These are phyloP conservation scores for Autographa gamma DNA, from an alignment of 2,888 invertebrate species.

Conservation along the genomic window DNA sequence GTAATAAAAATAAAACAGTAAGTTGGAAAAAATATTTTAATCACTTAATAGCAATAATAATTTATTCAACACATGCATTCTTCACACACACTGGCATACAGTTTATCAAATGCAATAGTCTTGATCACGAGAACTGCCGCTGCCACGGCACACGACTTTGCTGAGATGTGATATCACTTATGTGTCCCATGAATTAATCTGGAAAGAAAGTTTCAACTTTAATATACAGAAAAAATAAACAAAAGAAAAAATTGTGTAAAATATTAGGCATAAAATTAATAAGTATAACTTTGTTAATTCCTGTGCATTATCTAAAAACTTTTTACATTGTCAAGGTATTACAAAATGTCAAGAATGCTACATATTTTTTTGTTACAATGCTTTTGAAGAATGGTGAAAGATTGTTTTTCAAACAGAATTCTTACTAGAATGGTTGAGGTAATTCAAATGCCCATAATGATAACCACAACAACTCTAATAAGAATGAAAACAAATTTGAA, in stretches of 20 bases:
- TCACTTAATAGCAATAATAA: conserved; percentile 84
- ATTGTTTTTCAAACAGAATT: too few species aligned
- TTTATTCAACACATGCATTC: conserved; percentile 75
- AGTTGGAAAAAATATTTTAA: conserved; percentile 78
- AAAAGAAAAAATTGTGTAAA: too few species aligned
- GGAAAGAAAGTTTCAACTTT: conserved; percentile 41
- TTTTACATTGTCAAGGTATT: too few species aligned
- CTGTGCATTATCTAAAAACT: too few species aligned
- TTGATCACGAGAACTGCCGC: conserved; percentile 59
- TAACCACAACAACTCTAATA: too few species aligned
- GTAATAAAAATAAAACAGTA: conserved; percentile 57
- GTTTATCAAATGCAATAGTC: conserved; percentile 68
- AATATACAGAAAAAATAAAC: neutral
- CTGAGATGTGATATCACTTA: conserved; percentile 59
- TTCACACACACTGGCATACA: conserved; percentile 62
- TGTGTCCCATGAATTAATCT: conserved; percentile 59
- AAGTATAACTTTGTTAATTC: too few species aligned
- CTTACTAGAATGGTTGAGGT: too few species aligned
- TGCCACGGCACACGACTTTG: conserved; percentile 34
- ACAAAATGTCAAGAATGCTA: too few species aligned
- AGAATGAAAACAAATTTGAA: too few species aligned
- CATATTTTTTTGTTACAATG: too few species aligned
- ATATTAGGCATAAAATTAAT: neutral
- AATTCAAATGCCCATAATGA: too few species aligned
- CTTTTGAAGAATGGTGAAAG: too few species aligned